phyloP scores from a whole-genome alignment of 2,797 vertebrate species.

The Alfaro cultratus region DNA sequence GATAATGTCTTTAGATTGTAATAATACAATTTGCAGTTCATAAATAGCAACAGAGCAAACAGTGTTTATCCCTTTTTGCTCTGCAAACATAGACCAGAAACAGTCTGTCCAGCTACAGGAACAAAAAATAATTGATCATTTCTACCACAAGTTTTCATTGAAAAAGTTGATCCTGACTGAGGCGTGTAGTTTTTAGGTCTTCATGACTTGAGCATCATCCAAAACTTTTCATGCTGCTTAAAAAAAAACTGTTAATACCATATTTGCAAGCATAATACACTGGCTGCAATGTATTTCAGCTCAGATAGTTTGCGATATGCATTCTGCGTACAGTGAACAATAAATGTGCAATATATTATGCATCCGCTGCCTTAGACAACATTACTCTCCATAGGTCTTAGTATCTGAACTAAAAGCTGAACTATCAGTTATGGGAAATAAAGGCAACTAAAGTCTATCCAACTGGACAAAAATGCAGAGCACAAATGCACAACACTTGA shows the following conservation, averaged over 20 bases:
- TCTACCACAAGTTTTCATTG: not conserved
- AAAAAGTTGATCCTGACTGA: not conserved
- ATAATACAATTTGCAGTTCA: not conserved
- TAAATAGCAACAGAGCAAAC: not conserved
- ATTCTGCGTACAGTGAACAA: not conserved
- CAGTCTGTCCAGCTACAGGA: not conserved
- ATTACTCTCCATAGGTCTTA: not conserved
- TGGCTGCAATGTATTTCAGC: not conserved
- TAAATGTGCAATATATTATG: not conserved
- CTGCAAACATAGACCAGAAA: not conserved
- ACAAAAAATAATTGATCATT: not conserved
- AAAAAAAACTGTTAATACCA: not conserved
- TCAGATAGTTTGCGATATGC: not conserved
- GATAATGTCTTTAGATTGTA: not conserved
- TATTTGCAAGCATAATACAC: not conserved
- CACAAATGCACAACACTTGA: not conserved
- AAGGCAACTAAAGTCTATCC: not conserved
- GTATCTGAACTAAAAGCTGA: not conserved
- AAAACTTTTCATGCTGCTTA: not conserved
- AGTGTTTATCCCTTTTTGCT: not conserved
- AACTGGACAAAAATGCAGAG: not conserved
- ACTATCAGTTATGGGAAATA: not conserved
- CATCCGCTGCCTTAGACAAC: not conserved
- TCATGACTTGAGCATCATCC: not conserved
- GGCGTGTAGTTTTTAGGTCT: not conserved